Evolutionary conservation across 2,888 invertebrate species (phyloP).

Genomic region (Drosophila pseudotakahashii): DNA sequence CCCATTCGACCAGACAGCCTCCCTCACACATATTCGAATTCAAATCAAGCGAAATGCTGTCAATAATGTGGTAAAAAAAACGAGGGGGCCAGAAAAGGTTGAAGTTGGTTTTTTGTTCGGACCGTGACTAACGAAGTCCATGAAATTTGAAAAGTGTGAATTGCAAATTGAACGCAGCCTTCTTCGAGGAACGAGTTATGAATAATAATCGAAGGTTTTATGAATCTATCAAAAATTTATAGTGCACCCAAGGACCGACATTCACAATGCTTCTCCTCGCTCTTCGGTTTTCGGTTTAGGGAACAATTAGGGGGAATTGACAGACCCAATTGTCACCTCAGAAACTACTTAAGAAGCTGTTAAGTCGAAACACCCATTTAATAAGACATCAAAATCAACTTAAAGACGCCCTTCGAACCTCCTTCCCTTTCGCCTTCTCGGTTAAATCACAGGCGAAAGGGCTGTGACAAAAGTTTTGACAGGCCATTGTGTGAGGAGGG

Average conservation of each 20-base stretch:
- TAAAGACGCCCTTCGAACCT: constrained; percentile 38
- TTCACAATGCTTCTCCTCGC: not conserved
- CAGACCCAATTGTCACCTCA: constrained; percentile 57
- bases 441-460: constrained; percentile 37
- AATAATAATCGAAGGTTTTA: constrained; percentile 70
- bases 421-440: not conserved
- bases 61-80: constrained; percentile 59
- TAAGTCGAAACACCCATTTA: constrained; percentile 65
- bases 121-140: constrained; percentile 77
- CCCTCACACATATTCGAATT: constrained; percentile 64
- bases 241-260: not conserved
- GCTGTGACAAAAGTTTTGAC: constrained; percentile 68
- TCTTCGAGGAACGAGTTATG: constrained; percentile 70
- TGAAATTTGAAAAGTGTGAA: constrained; percentile 80
- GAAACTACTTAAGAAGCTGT: constrained; percentile 72
- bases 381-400: constrained; percentile 77
- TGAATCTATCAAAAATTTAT: constrained; percentile 38
- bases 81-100: constrained; percentile 36
- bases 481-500: constrained; percentile 46
- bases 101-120: constrained; percentile 33
- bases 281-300: not conserved
- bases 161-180: constrained; percentile 76
- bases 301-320: constrained; percentile 18
- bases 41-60: constrained; percentile 80
- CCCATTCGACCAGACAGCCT: constrained; percentile 20